A percentile compares a stretch with the other conserved stretches of the same genome.
Conservation (phyloP, 2,113 vertebrate species). For the Cololabis saira region DNA sequence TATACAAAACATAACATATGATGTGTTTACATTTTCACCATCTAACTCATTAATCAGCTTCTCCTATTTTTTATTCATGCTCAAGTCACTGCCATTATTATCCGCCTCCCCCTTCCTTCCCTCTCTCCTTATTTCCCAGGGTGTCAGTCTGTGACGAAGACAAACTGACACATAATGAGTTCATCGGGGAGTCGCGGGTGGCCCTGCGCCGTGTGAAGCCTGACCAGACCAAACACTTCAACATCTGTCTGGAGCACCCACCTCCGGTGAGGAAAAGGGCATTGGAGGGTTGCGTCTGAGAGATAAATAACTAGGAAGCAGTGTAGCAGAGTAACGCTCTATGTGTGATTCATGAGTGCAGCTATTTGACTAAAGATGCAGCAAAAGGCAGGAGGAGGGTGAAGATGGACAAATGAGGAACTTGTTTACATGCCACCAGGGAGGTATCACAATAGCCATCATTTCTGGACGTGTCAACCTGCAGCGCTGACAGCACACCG, state of each 20-base stretch:
- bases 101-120: not conserved
- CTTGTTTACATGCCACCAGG: not conserved
- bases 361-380: not conserved
- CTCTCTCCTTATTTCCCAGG: constrained; percentile 70
- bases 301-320: constrained; percentile 20
- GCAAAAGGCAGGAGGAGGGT: not conserved
- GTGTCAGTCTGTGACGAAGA: constrained; percentile 92
- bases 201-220: constrained; percentile 89
- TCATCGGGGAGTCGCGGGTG: constrained; percentile 90
- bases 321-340: constrained; percentile 17
- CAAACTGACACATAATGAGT: constrained; percentile 93
- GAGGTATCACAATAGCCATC: constrained; percentile 2
- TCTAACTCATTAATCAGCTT: constrained; percentile 8
- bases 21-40: constrained; percentile 1
- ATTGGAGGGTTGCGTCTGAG: not conserved
- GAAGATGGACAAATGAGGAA: not conserved
- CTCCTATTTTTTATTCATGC: constrained; percentile 31
- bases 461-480: not conserved
- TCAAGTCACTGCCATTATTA: not conserved
- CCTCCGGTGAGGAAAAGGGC: constrained; percentile 78
- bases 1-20: no score
- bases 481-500: not conserved
- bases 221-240: constrained; percentile 90
- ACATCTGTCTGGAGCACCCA: constrained; percentile 89
- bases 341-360: constrained; percentile 19